These are phyloP conservation scores for Drosophila fulvimacula DNA, from an alignment of 2,888 invertebrate species.

Conservation along the genomic window DNA sequence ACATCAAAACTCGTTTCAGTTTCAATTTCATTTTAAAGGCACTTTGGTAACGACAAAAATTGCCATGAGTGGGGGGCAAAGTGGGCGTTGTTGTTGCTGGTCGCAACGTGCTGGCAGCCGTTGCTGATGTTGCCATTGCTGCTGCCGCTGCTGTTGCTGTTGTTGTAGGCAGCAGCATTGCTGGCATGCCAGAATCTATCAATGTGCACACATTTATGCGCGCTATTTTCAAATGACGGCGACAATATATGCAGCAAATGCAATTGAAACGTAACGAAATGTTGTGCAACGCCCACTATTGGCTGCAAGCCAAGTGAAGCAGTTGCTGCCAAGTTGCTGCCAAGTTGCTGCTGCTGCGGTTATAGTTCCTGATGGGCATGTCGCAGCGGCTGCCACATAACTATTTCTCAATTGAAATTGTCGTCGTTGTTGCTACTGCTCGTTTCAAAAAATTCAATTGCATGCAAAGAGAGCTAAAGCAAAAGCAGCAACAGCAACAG, in stretches of 20 bases:
- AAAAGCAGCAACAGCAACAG: not conserved
- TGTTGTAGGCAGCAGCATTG: constrained; percentile 22
- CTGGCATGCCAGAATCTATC: constrained; percentile 68
- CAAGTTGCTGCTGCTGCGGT: constrained; percentile 11
- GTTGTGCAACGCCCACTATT: constrained; percentile 70
- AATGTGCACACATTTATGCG: constrained; percentile 40
- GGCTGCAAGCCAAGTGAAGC: constrained; percentile 48
- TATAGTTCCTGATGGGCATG: constrained; percentile 25
- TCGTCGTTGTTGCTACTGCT: constrained; percentile 46
- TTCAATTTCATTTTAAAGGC: constrained; percentile 74
- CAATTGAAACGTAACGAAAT: constrained; percentile 74
- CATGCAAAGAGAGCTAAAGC: constrained; percentile 4
- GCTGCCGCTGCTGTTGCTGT: constrained; percentile 27
- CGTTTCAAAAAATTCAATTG: not conserved
- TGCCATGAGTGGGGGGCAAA: constrained; percentile 43
- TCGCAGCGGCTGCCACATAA: constrained; percentile 58
- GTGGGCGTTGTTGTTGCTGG: constrained; percentile 59
- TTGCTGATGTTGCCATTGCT: constrained; percentile 34
- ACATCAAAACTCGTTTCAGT: constrained; percentile 71
- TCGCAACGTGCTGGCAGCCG: constrained; percentile 37
- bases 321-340: constrained; percentile 20
- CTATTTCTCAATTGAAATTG: constrained; percentile 79
- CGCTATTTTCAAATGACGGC: constrained; percentile 58
- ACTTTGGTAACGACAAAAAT: constrained; percentile 60
- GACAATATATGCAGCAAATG: constrained; percentile 75